Conservation (phyloP, 2,888 invertebrate species). For the Corbicula japonica region DNA sequence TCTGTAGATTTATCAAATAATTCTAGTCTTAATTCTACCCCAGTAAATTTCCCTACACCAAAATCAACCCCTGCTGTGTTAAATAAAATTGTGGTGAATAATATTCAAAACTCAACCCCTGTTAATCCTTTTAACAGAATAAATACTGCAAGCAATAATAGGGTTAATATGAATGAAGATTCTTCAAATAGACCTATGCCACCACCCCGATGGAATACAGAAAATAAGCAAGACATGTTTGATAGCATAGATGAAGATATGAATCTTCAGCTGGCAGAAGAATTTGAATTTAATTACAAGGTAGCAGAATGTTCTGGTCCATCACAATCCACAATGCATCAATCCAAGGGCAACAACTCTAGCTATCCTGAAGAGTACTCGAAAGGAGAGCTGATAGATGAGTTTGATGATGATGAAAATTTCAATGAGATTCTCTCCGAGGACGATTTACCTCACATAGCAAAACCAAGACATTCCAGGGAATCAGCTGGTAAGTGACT, state of each 20-base stretch:
- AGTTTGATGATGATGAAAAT: conserved; percentile 66
- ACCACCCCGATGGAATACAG: neutral
- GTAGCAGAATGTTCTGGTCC: conserved; percentile 21
- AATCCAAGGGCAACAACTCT: neutral
- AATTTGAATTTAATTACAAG: conserved; percentile 60
- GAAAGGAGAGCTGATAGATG: conserved; percentile 51
- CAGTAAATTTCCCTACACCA: conserved; percentile 19
- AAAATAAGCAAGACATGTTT: conserved; percentile 37
- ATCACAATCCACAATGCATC: conserved; percentile 1
- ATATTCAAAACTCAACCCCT: no score
- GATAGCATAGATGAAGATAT: conserved; percentile 62
- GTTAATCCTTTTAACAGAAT: conserved; percentile 4
- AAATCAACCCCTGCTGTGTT: conserved; percentile 11
- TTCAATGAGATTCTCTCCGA: conserved; percentile 56
- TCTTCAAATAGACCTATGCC: neutral
- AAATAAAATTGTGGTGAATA: no score
- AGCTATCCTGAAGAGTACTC: conserved; percentile 28
- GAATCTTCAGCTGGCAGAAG: conserved; percentile 58
- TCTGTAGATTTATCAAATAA: conserved; percentile 8
- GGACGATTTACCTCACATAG: conserved; percentile 35
- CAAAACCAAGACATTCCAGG: conserved; percentile 24
- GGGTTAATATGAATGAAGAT: neutral
- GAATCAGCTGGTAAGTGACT: conserved; percentile 15
- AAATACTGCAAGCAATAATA: neutral
- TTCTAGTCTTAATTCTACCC: conserved; percentile 24